Evolutionary conservation across 1,140 invertebrate species (phyloP).

Genomic region (Fopius arisanus): DNA sequence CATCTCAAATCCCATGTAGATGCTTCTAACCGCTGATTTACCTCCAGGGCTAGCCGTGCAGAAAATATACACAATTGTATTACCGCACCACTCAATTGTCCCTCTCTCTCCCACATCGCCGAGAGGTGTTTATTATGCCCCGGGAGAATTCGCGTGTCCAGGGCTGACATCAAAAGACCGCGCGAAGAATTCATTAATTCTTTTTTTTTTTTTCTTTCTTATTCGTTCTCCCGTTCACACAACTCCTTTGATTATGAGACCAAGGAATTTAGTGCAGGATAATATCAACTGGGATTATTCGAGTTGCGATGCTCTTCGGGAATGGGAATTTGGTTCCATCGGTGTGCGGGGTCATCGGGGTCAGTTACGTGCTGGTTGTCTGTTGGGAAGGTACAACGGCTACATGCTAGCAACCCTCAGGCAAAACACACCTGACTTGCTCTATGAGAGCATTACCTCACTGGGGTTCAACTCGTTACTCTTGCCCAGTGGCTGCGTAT

Average conservation of each 20-base stretch:
- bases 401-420: neutral
- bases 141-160: neutral
- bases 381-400: conserved; percentile 15
- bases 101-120: neutral
- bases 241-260: conserved; percentile 7
- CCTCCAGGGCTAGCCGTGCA: too few species aligned
- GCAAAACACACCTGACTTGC: conserved; percentile 45
- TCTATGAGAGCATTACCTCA: conserved; percentile 16
- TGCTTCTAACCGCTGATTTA: too few species aligned
- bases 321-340: neutral
- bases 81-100: neutral
- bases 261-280: neutral
- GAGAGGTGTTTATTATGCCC: neutral
- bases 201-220: neutral
- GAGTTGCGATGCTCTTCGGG: neutral
- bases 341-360: conserved; percentile 39
- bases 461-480: conserved; percentile 49
- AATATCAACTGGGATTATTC: neutral
- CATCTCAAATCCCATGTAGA: too few species aligned
- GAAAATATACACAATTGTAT: too few species aligned
- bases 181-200: neutral
- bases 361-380: conserved; percentile 51
- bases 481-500: conserved; percentile 35
- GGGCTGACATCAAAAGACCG: neutral
- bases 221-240: neutral